These are phyloP conservation scores for Maniola jurtina DNA, from an alignment of 1,140 invertebrate genomes.

Conservation along the genomic window DNA sequence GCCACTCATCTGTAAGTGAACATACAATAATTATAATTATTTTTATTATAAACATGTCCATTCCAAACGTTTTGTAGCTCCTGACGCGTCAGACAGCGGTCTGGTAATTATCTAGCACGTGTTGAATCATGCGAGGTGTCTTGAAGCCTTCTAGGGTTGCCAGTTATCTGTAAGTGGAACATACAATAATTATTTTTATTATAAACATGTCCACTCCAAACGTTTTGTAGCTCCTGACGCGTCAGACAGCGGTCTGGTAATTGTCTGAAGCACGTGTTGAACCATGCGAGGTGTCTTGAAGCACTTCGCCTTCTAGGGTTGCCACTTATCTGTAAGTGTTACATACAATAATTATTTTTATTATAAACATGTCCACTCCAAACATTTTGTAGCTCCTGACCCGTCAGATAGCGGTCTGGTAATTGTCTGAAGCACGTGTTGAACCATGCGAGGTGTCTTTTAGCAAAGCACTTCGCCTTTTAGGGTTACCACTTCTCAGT, in stretches of 20 bases:
- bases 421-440: constrained; percentile 48
- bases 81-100: constrained; percentile 27
- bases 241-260: constrained; percentile 30
- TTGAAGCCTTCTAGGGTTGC: background rate
- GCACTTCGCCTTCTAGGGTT: background rate
- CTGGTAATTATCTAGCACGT: constrained; percentile 43
- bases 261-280: constrained; percentile 47
- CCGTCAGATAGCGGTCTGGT: constrained; percentile 30
- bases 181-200: too few relatives aligned
- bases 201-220: constrained; percentile 5
- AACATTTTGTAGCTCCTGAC: constrained; percentile 9
- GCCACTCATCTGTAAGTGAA: too few relatives aligned
- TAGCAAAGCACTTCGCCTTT: background rate
- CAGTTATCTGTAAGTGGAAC: too few relatives aligned
- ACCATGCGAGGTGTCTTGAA: constrained; percentile 44
- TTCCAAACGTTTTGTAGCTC: constrained; percentile 12
- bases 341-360: too few relatives aligned
- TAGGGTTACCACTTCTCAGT: background rate
- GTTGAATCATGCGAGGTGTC: constrained; percentile 48
- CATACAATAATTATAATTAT: too few relatives aligned
- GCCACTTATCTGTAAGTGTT: too few relatives aligned
- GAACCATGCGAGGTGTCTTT: constrained; percentile 43
- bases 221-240: constrained; percentile 8
- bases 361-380: constrained; percentile 2
- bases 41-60: background rate